phyloP scores from a whole-genome alignment of 2,797 vertebrate species.

The Megaceryle alcyon region DNA sequence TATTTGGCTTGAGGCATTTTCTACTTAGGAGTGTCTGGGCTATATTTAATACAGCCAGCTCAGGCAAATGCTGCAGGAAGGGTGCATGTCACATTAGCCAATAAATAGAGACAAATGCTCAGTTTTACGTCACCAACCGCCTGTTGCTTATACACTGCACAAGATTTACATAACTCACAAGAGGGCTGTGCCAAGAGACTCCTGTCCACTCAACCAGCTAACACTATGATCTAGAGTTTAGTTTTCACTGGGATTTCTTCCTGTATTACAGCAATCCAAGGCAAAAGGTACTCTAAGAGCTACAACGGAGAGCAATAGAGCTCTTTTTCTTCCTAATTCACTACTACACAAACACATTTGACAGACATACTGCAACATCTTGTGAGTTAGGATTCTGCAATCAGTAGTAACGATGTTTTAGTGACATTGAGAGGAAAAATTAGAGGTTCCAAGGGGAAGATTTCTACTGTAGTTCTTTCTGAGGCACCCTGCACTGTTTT shows the following conservation, averaged over 20 bases:
- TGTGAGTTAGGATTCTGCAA: background rate
- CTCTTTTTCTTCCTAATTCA: background rate
- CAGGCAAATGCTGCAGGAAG: conserved; percentile 51
- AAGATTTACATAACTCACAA: conserved; percentile 66
- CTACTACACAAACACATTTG: background rate
- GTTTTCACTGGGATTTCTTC: conserved; percentile 41
- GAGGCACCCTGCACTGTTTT: conserved; percentile 20
- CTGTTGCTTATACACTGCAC: conserved; percentile 54
- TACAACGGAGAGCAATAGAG: background rate
- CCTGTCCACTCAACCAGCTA: conserved; percentile 33
- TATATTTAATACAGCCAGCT: conserved; percentile 72
- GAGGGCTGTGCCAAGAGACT: conserved; percentile 42
- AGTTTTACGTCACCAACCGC: conserved; percentile 47
- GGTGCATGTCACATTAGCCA: conserved; percentile 54
- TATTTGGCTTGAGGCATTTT: conserved; percentile 46
- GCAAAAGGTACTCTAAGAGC: conserved; percentile 17
- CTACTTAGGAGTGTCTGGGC: conserved; percentile 46
- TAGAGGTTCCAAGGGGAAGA: background rate
- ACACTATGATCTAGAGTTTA: background rate
- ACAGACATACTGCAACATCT: background rate
- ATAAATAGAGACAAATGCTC: conserved; percentile 64
- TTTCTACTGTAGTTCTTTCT: background rate
- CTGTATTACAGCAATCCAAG: background rate
- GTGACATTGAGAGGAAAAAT: background rate
- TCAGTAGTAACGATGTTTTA: background rate